Percentiles rank a stretch among this genome's conserved stretches.
phyloP scores from a whole-genome alignment of 2,888 invertebrate species.

The Pachycephus smyrnensis region DNA sequence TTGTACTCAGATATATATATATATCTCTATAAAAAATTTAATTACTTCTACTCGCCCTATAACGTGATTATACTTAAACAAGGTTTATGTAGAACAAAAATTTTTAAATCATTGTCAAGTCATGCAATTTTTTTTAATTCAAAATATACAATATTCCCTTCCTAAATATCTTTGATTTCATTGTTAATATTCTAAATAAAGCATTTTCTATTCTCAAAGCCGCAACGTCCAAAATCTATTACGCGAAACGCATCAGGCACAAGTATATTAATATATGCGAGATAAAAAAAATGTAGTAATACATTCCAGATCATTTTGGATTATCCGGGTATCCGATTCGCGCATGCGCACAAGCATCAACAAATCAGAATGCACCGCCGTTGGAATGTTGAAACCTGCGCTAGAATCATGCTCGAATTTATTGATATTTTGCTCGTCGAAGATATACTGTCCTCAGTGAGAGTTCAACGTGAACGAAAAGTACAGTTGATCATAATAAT shows the following conservation, averaged over 20 bases:
- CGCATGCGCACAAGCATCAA: constrained; percentile 25
- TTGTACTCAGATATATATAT: neutral
- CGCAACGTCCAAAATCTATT: neutral
- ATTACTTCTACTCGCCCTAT: too few species aligned
- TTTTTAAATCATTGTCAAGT: too few species aligned
- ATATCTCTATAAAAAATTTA: neutral
- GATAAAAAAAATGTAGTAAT: neutral
- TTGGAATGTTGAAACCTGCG: constrained; percentile 23
- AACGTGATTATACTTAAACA: too few species aligned
- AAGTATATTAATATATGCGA: too few species aligned
- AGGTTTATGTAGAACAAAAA: too few species aligned
- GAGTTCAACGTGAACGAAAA: neutral
- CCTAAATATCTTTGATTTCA: neutral
- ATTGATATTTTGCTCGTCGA: constrained; percentile 54
- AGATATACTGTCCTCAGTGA: neutral
- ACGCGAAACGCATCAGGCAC: neutral
- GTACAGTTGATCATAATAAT: constrained; percentile 7
- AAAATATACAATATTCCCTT: neutral
- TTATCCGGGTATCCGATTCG: neutral
- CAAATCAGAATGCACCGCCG: constrained; percentile 25
- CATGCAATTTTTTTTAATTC: neutral
- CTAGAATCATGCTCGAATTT: constrained; percentile 59
- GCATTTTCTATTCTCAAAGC: neutral
- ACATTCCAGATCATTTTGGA: neutral
- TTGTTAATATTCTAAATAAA: too few species aligned